Evolutionary conservation across 2,113 vertebrate genomes (phyloP), one percentile per base, ranked within the genome.

Genomic region (Nematolebias whitei): DNA sequence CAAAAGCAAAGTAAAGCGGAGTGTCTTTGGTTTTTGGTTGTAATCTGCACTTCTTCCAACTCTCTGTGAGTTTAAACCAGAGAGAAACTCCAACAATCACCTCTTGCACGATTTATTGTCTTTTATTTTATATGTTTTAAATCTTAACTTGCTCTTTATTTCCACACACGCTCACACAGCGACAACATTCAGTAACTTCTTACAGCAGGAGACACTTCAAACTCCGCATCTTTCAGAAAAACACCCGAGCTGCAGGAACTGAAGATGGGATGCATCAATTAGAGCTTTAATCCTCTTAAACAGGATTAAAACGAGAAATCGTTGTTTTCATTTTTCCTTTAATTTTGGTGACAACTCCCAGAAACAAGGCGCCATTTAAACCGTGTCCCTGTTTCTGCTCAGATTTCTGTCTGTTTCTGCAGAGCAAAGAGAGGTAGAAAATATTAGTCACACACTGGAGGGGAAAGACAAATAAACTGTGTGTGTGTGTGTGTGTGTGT

Each of bases 391-490:
- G 32, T 52, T 44, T 71, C 18, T 14, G 57, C 40, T 40, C 73
- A 67, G 4, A 55, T 61, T 39, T 64, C 47, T 63, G 45, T 57
- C 41, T 59, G 20, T 67, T 68, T 72, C 61, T 41, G 4, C 18
- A 24, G 11, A 38, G 43, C 38, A 86, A 83, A 91, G 64, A 80
- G 72, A 75, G 57, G 79, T 66, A 90, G 88, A 90, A 92, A 88
- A 80, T 90, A 80, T 90, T 86, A 89, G 80, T 90, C 90, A 91
- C 75, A 48, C 53, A 51, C 74, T 86, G 78, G 85, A 91, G 52
- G 53, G 71, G 53, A 76, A 64, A 86, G 65, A 79, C 75, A 87
- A 90, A 86, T 74, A 79, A 86, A 86, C 26, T 29, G 26, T n/a
- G n/a, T n/a, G n/a, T n/a, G n/a, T n/a, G n/a, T n/a, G n/a, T n/a